Evolutionary conservation across 2,113 vertebrate genomes (phyloP).

Genomic region (Jaculus jaculus): DNA sequence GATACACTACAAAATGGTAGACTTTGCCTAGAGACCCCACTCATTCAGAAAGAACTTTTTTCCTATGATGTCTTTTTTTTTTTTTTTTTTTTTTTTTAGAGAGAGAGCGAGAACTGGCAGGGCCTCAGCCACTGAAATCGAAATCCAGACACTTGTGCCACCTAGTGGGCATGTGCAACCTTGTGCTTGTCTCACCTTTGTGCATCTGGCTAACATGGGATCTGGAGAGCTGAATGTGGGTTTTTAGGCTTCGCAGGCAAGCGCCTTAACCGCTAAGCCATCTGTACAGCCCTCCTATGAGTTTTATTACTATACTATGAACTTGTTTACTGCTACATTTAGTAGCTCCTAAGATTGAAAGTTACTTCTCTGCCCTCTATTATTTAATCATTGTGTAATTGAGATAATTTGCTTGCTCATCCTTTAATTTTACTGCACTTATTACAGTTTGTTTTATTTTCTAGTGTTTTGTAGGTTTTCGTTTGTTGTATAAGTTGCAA

Average conservation of each 20-base stretch:
- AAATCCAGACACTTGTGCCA: too few relatives aligned
- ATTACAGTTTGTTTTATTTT: neutral
- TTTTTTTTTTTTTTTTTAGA: too few relatives aligned
- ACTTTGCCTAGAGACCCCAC: neutral
- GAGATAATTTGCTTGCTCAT: neutral
- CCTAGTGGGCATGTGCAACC: too few relatives aligned
- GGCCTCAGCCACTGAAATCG: too few relatives aligned
- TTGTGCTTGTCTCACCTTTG: too few relatives aligned
- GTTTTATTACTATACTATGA: neutral
- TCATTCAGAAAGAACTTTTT: neutral
- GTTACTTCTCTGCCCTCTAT: neutral
- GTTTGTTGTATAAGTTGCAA: constrained; percentile 1
- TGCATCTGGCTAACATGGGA: too few relatives aligned
- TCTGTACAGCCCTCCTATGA: neutral
- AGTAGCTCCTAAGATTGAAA: neutral
- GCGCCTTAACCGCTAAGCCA: too few relatives aligned
- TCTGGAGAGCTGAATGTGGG: too few relatives aligned
- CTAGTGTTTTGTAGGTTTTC: neutral
- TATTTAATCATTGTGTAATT: neutral
- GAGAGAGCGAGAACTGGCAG: too few relatives aligned
- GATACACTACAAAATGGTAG: neutral
- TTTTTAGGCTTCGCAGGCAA: too few relatives aligned
- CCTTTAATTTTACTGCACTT: constrained; percentile 21
- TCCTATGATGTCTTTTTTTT: neutral
- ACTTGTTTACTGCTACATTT: constrained; percentile 17